phyloP scores from a whole-genome alignment of 2,888 invertebrate genomes.

The Rhopalosiphum nymphaeae region DNA sequence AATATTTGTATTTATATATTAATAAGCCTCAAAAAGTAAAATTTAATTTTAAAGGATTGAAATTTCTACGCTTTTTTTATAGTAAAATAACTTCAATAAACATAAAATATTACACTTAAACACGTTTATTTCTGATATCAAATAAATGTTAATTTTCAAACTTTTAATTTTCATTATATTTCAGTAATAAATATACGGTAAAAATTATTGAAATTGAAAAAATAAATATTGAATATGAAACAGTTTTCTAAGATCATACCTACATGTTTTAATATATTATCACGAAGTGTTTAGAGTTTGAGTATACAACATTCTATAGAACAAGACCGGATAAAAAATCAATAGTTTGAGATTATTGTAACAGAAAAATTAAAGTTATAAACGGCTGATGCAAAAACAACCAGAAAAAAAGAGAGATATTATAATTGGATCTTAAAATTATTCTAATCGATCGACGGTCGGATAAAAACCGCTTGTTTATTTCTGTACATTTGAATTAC shows the following conservation, averaged over 20 bases:
- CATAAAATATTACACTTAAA: background rate
- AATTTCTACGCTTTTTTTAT: background rate
- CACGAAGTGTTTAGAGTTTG: background rate
- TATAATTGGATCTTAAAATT: conserved; percentile 33
- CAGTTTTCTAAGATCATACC: background rate
- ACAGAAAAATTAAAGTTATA: background rate
- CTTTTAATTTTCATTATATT: background rate
- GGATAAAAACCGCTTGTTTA: conserved; percentile 45
- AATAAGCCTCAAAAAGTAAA: background rate
- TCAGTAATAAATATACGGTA: background rate
- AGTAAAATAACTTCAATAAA: background rate
- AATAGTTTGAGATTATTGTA: background rate
- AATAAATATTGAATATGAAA: background rate
- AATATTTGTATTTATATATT: background rate
- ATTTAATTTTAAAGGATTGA: background rate
- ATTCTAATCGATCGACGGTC: conserved; percentile 45
- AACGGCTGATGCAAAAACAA: background rate
- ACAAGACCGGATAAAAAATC: background rate
- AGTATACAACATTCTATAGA: background rate
- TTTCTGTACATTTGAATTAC: conserved; percentile 1
- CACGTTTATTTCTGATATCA: background rate
- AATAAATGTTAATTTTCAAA: background rate
- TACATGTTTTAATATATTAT: background rate
- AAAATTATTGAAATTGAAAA: background rate
- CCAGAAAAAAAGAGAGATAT: background rate